Evolutionary conservation across 2,113 vertebrate genomes (phyloP).

Genomic region (human): DNA sequence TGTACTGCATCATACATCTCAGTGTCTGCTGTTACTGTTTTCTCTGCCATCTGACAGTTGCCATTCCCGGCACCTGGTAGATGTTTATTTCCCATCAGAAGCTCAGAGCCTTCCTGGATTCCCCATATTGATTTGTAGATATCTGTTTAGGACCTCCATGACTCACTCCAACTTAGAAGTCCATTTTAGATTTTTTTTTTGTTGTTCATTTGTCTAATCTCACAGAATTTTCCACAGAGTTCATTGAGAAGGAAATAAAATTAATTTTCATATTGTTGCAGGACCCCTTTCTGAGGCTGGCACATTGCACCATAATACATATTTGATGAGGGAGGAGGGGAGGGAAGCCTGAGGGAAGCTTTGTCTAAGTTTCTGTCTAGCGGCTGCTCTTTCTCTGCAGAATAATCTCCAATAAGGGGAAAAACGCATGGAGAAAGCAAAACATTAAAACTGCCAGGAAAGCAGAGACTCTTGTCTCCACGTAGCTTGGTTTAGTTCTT

Average conservation of each 20-base stretch:
- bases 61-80: not conserved
- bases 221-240: not conserved
- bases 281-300: not conserved
- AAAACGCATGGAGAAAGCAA: not conserved
- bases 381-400: not conserved
- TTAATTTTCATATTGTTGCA: not conserved
- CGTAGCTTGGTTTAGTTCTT: not conserved
- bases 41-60: too few species aligned
- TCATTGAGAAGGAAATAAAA: not conserved
- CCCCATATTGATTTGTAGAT: not conserved
- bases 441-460: not conserved
- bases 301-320: not conserved
- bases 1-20: rapidly evolving
- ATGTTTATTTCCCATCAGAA: not conserved
- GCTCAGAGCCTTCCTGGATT: not conserved
- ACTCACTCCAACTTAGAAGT: not conserved
- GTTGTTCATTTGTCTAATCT: not conserved
- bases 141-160: not conserved
- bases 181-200: not conserved
- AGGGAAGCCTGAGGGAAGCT: not conserved
- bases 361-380: not conserved
- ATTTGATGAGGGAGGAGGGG: not conserved
- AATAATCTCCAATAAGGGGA: not conserved
- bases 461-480: not conserved
- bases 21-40: not conserved